Evolutionary conservation across 2,888 invertebrate species (phyloP).

Genomic region (Malachius bipustulatus): DNA sequence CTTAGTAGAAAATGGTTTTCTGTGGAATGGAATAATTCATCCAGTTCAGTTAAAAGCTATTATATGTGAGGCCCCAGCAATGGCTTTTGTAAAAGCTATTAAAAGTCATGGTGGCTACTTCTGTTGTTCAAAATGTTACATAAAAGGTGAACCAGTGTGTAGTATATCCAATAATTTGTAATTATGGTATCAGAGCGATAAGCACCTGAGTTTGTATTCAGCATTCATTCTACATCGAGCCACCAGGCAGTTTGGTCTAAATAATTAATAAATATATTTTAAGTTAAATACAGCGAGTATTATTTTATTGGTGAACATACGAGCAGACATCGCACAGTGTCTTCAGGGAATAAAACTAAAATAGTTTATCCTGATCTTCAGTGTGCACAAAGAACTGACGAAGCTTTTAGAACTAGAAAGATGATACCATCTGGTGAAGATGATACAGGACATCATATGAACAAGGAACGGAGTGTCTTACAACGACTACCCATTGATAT

Average conservation of each 20-base stretch:
- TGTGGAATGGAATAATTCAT: conserved; percentile 7
- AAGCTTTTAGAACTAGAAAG: conserved; percentile 5
- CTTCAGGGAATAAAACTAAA: conserved; percentile 4
- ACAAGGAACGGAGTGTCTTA: conserved; percentile 6
- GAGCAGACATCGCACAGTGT: too few species aligned
- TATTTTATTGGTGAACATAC: too few species aligned
- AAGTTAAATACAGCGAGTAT: too few species aligned
- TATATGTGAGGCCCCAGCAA: conserved; percentile 11
- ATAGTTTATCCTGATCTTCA: conserved; percentile 5
- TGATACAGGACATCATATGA: conserved; percentile 8
- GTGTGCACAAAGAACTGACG: conserved; percentile 1
- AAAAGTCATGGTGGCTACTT: conserved; percentile 11
- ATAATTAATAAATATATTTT: too few species aligned
- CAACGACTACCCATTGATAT: conserved; percentile 9
- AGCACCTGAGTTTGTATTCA: too few species aligned
- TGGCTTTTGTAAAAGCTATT: conserved; percentile 13
- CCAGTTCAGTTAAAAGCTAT: conserved; percentile 9
- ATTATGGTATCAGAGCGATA: too few species aligned
- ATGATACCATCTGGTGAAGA: conserved; percentile 7
- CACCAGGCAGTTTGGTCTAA: too few species aligned
- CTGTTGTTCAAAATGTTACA: conserved; percentile 9
- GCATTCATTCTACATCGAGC: too few species aligned
- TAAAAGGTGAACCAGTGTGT: conserved; percentile 2
- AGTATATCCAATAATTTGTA: too few species aligned
- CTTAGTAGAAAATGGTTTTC: conserved; percentile 6